phyloP scores from a whole-genome alignment of 2,113 vertebrate species.

The Austrofundulus limnaeus region DNA sequence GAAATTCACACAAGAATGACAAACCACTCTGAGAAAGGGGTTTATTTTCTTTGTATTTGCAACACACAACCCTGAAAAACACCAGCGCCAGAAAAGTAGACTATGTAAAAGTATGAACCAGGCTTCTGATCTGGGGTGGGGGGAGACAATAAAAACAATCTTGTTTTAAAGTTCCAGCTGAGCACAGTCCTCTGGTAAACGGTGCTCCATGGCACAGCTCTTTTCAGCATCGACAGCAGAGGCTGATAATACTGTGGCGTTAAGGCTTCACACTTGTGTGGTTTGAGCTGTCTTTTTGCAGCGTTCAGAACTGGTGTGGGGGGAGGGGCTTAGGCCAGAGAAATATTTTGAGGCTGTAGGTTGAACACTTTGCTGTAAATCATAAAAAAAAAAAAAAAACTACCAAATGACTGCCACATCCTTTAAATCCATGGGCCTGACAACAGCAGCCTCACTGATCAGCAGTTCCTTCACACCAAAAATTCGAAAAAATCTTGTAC shows the following conservation, averaged over 20 bases:
- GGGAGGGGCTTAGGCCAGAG: neutral
- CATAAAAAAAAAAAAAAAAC: too few relatives aligned
- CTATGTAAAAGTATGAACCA: too few relatives aligned
- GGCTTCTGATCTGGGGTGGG: too few relatives aligned
- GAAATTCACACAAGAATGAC: conserved; percentile 80
- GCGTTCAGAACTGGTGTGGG: neutral
- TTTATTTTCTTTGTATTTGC: conserved; percentile 54
- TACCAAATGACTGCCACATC: too few relatives aligned
- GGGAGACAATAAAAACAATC: too few relatives aligned
- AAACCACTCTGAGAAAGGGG: conserved; percentile 47
- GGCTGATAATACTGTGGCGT: neutral
- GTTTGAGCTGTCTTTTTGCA: neutral
- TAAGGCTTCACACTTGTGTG: neutral
- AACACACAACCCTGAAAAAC: conserved; percentile 31
- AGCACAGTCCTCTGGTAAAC: neutral
- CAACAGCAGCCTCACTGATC: too few relatives aligned
- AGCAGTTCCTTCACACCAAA: too few relatives aligned
- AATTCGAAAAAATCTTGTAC: too few relatives aligned
- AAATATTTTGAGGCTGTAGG: too few relatives aligned
- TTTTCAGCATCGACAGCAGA: neutral
- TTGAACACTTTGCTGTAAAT: too few relatives aligned
- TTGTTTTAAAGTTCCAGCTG: neutral
- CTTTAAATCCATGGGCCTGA: too few relatives aligned
- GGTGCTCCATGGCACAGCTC: neutral
- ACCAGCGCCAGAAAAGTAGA: neutral